phyloP scores from a whole-genome alignment of 2,888 invertebrate genomes.

The Synergus japonicus region DNA sequence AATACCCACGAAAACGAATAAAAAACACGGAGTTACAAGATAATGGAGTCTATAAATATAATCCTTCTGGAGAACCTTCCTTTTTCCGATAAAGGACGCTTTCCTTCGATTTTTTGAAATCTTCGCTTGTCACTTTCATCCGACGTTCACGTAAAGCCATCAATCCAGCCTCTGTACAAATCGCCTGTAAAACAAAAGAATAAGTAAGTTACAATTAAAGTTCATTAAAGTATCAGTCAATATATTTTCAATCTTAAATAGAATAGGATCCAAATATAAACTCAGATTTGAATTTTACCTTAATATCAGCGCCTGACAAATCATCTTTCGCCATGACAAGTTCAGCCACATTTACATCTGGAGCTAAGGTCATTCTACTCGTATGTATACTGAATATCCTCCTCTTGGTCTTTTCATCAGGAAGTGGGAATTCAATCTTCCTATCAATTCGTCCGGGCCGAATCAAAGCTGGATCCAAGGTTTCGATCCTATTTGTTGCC shows the following conservation, averaged over 20 bases:
- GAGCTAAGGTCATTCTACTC: conserved; percentile 98
- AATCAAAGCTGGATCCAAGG: conserved; percentile 98
- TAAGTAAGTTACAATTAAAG: conserved; percentile 25
- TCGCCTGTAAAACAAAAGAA: conserved; percentile 85
- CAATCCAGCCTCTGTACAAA: conserved; percentile 99
- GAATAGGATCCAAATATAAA: background rate
- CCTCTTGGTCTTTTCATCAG: conserved; percentile 98
- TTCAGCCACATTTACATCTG: conserved; percentile 97
- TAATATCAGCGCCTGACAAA: conserved; percentile 97
- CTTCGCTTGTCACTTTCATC: conserved; percentile 99
- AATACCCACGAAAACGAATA: conserved; percentile 41
- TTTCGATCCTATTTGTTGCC: conserved; percentile 99
- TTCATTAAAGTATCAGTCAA: too few species aligned
- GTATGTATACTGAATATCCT: conserved; percentile 99
- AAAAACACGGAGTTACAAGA: conserved; percentile 41
- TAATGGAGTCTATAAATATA: conserved; percentile 90
- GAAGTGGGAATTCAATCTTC: conserved; percentile 99
- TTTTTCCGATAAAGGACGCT: conserved; percentile 99
- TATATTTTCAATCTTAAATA: too few species aligned
- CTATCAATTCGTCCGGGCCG: conserved; percentile 99
- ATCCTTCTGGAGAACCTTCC: conserved; percentile 99
- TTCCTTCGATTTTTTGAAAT: conserved; percentile 99
- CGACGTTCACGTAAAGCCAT: conserved; percentile 98
- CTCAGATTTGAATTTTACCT: conserved; percentile 79
- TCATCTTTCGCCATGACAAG: conserved; percentile 99